These are phyloP conservation scores for Sebastes alutus DNA, from an alignment of 2,797 vertebrate genomes.

Conservation along the genomic window DNA sequence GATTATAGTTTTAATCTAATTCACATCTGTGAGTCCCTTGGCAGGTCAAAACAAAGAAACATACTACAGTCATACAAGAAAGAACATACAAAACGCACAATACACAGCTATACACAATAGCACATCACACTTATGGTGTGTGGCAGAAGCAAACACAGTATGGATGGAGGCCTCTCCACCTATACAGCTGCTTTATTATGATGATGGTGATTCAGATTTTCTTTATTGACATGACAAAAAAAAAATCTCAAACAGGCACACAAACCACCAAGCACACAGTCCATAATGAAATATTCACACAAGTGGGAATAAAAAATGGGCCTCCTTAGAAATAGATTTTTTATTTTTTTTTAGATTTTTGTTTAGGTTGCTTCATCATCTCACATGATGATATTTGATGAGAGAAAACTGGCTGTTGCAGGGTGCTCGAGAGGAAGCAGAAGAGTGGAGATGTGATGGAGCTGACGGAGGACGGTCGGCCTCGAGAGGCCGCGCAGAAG, in stretches of 20 bases:
- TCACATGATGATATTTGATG: not conserved
- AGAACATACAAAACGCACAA: too few species aligned
- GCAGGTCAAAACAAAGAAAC: too few species aligned
- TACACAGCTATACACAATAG: too few species aligned
- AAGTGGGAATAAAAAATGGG: not conserved
- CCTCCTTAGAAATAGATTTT: not conserved
- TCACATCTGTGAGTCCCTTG: too few species aligned
- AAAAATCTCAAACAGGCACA: not conserved
- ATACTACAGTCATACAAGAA: too few species aligned
- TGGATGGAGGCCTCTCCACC: conserved; percentile 5
- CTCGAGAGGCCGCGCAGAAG: conserved; percentile 86
- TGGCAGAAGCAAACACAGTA: not conserved
- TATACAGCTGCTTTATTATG: not conserved
- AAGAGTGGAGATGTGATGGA: conserved; percentile 93
- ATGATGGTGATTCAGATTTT: not conserved
- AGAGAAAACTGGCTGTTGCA: conserved; percentile 60
- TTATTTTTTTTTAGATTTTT: not conserved
- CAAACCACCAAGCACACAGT: not conserved
- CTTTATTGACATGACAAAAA: not conserved
- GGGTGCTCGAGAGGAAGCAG: conserved; percentile 92
- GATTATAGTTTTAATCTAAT: too few species aligned
- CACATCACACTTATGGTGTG: not conserved
- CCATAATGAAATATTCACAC: not conserved
- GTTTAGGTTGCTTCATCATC: not conserved
- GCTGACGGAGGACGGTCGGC: conserved; percentile 95